Base-by-base conservation (phyloP, 2,888 invertebrate genomes). In the Nemotelus pantherinus region DNA sequence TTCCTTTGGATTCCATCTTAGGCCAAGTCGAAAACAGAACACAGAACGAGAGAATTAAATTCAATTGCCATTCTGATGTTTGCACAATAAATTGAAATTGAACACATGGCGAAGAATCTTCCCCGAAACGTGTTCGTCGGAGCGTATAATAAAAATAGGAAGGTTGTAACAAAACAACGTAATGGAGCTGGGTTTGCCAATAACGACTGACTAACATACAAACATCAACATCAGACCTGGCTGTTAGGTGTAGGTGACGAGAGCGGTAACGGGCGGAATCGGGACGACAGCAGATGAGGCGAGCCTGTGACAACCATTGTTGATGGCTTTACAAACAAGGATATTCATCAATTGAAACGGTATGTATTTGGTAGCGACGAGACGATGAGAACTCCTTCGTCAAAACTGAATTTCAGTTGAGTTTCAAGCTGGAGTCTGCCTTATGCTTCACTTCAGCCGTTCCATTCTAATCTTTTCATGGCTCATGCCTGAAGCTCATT, bases 81-180 rank as follows among this genome's bases (percentile, higher is more conserved):
- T 72, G 57, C 72, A 72, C 72, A 72, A 72, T 58, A 72, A 72
- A 72, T 72, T 72, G 72, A 72, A 72, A 72, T 72, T 58, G 58
- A 72, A 58, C 60, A 72, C 72, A 72, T 72, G 72, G 45, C 72
- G 60, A 58, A 45, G 72, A 41, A 68, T 68, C 68, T 48, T 68
- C 50, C 3, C 50, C 25, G 25, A 68, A 68, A 68, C 68, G 68
- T 68, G 68, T 68, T 68, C 3, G 41, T 50, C 68, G 25, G 48
- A 68, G 53, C 68, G 68, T 25, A 68, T 68, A 68, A 68, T 68
- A 68, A 68, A 68, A 68, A 68, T 68, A 68, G 53, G 68, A 53
- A 53, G 68, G 68, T 68, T 43, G 53, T 68, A 50, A 10, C 68
- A 41, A 68, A 65, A 68, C 63, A 63, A 63, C 63, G 63, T 43